Percentiles rank a stretch among this genome's conserved stretches.
phyloP scores from a whole-genome alignment of 2,113 vertebrate species.

The Galeopterus variegatus region DNA sequence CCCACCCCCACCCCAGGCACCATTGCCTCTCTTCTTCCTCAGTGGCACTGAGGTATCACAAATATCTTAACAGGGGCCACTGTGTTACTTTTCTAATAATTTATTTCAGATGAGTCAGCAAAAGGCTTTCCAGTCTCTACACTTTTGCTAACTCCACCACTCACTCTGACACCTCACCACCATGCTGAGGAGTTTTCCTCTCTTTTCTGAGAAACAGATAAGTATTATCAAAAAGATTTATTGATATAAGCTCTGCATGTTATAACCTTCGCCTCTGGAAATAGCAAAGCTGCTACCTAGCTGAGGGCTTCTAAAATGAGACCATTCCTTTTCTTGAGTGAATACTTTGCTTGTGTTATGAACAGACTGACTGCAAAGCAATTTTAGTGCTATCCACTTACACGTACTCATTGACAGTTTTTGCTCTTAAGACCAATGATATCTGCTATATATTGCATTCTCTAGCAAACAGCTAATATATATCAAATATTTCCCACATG shows the following conservation, averaged over 20 bases:
- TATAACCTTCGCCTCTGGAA: background rate
- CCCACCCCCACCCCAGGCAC: accelerated
- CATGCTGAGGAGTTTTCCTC: background rate
- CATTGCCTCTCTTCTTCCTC: background rate
- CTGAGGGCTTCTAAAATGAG: background rate
- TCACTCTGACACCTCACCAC: background rate
- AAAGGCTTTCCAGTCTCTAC: background rate
- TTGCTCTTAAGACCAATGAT: background rate
- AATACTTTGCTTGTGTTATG: background rate
- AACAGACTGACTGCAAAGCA: background rate
- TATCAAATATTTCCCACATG: background rate
- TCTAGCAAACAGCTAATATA: background rate
- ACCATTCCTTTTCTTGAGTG: background rate
- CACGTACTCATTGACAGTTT: background rate
- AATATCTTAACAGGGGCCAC: background rate
- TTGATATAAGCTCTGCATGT: background rate
- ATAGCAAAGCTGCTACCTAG: background rate
- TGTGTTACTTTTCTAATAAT: background rate
- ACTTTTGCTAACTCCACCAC: background rate
- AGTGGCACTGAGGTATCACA: background rate
- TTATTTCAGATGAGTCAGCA: background rate
- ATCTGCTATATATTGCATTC: background rate
- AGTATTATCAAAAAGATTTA: constrained; percentile 22
- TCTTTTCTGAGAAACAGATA: constrained; percentile 28
- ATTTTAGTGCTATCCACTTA: background rate